Evolutionary conservation across 2,888 invertebrate genomes (phyloP).

Genomic region (Marasmarcha lunaedactyla): DNA sequence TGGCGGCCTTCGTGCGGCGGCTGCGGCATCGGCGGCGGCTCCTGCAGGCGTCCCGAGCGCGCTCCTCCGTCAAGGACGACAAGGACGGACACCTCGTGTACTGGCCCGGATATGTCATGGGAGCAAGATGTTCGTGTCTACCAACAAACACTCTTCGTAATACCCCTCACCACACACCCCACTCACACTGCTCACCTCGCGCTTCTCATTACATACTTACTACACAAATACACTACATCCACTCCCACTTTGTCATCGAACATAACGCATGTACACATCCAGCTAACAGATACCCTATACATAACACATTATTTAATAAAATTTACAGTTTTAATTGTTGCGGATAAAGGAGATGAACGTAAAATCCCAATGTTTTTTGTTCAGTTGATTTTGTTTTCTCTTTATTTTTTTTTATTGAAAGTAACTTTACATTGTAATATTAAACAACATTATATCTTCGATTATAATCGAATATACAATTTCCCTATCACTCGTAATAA

Average conservation of each 20-base stretch:
- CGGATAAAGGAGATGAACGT: background rate
- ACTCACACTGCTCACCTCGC: conserved; percentile 14
- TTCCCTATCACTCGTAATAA: background rate
- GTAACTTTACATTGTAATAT: background rate
- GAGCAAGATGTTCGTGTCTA: conserved; percentile 99
- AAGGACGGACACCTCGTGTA: conserved; percentile 99
- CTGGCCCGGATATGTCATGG: conserved; percentile 98
- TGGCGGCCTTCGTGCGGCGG: conserved; percentile 26
- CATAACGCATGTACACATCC: conserved; percentile 12
- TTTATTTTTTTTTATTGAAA: background rate
- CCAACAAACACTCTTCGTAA: conserved; percentile 44
- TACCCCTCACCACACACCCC: conserved; percentile 19
- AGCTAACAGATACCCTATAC: conserved; percentile 14
- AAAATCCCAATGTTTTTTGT: background rate
- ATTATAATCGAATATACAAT: background rate
- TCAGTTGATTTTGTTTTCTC: background rate
- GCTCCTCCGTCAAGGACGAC: conserved; percentile 97
- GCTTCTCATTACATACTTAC: background rate
- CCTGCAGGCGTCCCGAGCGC: conserved; percentile 83
- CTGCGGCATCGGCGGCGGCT: conserved; percentile 20
- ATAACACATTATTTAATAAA: conserved; percentile 2
- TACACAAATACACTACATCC: conserved; percentile 15
- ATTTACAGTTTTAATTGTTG: background rate
- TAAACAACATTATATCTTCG: background rate
- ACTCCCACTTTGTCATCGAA: conserved; percentile 8